These are phyloP conservation scores for Parazoanthus atlanticus DNA, from an alignment of 92 coral and sea anemone species.

Conservation along the genomic window DNA sequence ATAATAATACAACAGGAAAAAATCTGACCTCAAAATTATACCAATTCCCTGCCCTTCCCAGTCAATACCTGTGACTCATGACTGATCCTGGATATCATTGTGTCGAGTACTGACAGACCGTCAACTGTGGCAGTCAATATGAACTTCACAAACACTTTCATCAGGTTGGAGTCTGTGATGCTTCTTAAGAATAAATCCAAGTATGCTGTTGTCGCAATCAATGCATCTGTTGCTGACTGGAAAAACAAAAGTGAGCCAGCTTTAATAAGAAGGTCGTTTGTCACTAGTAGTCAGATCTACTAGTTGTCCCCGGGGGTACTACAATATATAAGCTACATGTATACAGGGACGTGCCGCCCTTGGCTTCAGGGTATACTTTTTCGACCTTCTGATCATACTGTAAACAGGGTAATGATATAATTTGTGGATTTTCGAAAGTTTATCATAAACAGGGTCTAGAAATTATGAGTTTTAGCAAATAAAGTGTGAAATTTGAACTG, in stretches of 20 bases:
- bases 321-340: too few relatives aligned
- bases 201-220: conserved; percentile 95
- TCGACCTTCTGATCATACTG: too few relatives aligned
- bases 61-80: conserved; percentile 85
- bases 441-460: too few relatives aligned
- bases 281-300: too few relatives aligned
- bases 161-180: conserved; percentile 91
- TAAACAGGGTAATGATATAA: too few relatives aligned
- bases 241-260: not conserved
- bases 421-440: too few relatives aligned
- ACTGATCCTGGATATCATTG: conserved; percentile 84
- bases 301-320: too few relatives aligned
- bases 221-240: conserved; percentile 89
- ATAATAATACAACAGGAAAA: not conserved
- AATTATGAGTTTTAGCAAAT: too few relatives aligned
- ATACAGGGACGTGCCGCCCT: too few relatives aligned
- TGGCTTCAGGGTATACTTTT: too few relatives aligned
- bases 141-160: conserved; percentile 92
- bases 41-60: not conserved
- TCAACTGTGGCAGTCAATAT: conserved; percentile 85
- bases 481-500: too few relatives aligned
- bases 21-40: not conserved
- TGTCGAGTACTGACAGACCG: conserved; percentile 79
- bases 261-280: too few relatives aligned
- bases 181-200: conserved; percentile 92